Evolutionary conservation across 2,113 vertebrate genomes (phyloP).

Genomic region (Petrocephalus zakoni): DNA sequence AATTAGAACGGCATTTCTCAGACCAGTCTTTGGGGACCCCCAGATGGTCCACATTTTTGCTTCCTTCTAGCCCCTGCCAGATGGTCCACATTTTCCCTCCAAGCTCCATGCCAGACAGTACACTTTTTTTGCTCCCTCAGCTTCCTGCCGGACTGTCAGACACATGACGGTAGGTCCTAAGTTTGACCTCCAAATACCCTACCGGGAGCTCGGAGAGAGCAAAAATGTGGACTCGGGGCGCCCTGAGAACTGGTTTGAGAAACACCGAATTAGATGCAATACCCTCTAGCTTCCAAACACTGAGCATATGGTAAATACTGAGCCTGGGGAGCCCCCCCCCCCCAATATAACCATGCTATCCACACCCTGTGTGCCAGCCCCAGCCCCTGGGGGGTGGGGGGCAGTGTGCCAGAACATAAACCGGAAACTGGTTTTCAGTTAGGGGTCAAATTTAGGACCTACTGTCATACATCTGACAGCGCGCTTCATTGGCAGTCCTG

Average conservation of each 20-base stretch:
- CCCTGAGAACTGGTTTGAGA: neutral
- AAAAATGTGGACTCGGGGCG: neutral
- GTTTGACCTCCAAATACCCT: neutral
- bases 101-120: neutral
- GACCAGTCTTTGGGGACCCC: neutral
- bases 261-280: neutral
- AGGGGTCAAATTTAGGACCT: neutral
- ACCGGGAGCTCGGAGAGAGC: neutral
- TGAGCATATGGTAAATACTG: slow-evolving; percentile 35
- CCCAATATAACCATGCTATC: neutral
- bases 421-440: neutral
- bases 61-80: neutral
- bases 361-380: neutral
- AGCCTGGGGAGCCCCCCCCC: slow-evolving; percentile 13
- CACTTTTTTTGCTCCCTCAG: neutral
- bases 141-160: neutral
- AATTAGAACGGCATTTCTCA: neutral
- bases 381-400: neutral
- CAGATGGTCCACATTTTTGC: neutral
- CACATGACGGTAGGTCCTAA: slow-evolving; percentile 10
- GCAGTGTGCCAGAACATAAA: neutral
- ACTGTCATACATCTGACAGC: neutral
- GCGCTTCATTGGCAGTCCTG: neutral
- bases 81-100: neutral
- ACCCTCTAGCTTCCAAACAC: neutral